Conservation (phyloP, 2,113 vertebrate species). For the Microtus montanus region DNA sequence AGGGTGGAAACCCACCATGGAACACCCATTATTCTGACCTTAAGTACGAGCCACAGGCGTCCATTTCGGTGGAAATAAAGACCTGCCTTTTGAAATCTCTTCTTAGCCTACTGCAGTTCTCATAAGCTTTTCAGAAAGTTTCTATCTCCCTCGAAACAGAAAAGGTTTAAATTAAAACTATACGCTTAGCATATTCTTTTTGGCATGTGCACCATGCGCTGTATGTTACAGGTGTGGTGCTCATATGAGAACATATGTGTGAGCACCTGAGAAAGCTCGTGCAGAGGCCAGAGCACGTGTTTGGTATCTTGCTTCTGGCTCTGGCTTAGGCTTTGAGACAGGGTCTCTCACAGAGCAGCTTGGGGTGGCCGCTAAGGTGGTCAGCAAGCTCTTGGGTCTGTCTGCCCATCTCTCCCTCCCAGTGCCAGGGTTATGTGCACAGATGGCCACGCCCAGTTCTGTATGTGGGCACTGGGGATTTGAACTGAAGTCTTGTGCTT, state of each 20-base stretch:
- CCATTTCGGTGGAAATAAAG: not conserved
- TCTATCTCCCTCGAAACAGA: not conserved
- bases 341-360: not conserved
- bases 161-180: not conserved
- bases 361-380: not conserved
- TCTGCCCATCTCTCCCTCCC: not conserved
- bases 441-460: not conserved
- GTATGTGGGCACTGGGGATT: not conserved
- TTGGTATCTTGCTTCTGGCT: not conserved
- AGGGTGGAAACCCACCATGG: not conserved
- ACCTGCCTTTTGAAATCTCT: not conserved
- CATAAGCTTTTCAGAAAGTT: conserved; percentile 3
- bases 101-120: not conserved
- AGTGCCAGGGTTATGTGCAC: not conserved
- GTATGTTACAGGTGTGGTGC: not conserved
- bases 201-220: not conserved
- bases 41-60: not conserved
- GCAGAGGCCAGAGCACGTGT: not conserved
- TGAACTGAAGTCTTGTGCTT: not conserved
- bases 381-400: not conserved
- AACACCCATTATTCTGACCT: not conserved
- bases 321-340: not conserved
- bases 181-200: not conserved
- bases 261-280: not conserved
- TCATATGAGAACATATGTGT: not conserved